phyloP scores from a whole-genome alignment of 1,140 invertebrate species.

The Leptonema lineaticorne region DNA sequence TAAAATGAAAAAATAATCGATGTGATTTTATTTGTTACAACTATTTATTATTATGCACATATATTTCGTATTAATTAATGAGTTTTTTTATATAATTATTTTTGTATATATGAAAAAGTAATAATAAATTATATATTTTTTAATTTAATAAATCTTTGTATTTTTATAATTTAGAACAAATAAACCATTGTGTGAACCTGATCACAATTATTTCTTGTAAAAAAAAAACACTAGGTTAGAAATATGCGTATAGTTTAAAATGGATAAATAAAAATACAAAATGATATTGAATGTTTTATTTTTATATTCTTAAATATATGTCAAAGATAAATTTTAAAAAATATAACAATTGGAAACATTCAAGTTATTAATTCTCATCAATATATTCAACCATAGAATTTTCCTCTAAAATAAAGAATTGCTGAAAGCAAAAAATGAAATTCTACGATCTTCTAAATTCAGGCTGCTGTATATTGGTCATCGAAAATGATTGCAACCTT shows the following conservation, averaged over 20 bases:
- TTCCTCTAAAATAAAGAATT: constrained; percentile 27
- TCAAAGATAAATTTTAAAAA: constrained; percentile 44
- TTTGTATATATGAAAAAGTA: too few relatives aligned
- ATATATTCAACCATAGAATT: constrained; percentile 24
- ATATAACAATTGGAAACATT: constrained; percentile 48
- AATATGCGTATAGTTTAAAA: background rate
- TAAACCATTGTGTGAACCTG: too few relatives aligned
- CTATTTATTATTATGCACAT: too few relatives aligned
- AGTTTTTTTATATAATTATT: too few relatives aligned
- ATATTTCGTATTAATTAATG: too few relatives aligned
- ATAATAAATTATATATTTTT: too few relatives aligned
- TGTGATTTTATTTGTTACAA: too few relatives aligned
- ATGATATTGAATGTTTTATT: constrained; percentile 26
- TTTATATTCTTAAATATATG: constrained; percentile 28
- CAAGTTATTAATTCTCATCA: constrained; percentile 39
- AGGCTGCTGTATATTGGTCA: constrained; percentile 52
- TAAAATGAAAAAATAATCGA: too few relatives aligned
- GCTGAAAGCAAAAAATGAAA: constrained; percentile 45
- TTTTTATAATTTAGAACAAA: too few relatives aligned
- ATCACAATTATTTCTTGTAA: too few relatives aligned
- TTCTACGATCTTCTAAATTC: constrained; percentile 47
- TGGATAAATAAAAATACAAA: background rate
- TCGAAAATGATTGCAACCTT: constrained; percentile 50
- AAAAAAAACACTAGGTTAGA: too few relatives aligned
- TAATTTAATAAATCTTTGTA: too few relatives aligned